Evolutionary conservation across 2,888 invertebrate genomes (phyloP).

Genomic region (Dryobotodes eremita): DNA sequence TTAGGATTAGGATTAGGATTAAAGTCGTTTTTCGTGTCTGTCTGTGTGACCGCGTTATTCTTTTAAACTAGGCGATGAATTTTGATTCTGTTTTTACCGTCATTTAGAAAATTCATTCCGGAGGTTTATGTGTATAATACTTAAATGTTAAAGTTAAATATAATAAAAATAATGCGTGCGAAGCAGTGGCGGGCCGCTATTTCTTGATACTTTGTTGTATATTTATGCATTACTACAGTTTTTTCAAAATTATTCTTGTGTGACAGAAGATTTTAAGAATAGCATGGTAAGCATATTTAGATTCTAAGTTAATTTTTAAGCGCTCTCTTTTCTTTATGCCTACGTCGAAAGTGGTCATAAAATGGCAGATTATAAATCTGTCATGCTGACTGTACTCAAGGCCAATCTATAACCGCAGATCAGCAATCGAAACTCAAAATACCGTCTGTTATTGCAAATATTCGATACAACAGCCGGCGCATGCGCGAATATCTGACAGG

Average conservation of each 20-base stretch:
- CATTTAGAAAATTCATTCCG: too few relatives aligned
- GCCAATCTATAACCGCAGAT: background rate
- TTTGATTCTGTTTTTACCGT: too few relatives aligned
- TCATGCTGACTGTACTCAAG: background rate
- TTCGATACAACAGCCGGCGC: background rate
- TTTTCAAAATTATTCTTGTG: background rate
- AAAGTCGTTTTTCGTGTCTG: too few relatives aligned
- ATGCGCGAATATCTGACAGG: background rate
- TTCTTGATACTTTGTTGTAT: background rate
- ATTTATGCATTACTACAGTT: background rate
- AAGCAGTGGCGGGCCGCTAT: too few relatives aligned
- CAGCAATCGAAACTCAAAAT: constrained; percentile 3
- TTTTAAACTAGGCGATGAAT: too few relatives aligned
- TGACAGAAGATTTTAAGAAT: background rate
- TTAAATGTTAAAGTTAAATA: too few relatives aligned
- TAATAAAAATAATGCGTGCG: too few relatives aligned
- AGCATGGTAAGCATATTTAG: background rate
- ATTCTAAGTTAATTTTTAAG: background rate
- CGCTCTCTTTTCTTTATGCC: background rate
- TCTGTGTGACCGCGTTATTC: too few relatives aligned
- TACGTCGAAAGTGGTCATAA: background rate
- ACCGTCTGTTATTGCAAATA: background rate
- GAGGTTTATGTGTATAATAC: too few relatives aligned
- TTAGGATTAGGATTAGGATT: too few relatives aligned
- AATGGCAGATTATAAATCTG: background rate